Evolutionary conservation across 2,113 vertebrate genomes (phyloP).

Genomic region (Zootoca vivipara): DNA sequence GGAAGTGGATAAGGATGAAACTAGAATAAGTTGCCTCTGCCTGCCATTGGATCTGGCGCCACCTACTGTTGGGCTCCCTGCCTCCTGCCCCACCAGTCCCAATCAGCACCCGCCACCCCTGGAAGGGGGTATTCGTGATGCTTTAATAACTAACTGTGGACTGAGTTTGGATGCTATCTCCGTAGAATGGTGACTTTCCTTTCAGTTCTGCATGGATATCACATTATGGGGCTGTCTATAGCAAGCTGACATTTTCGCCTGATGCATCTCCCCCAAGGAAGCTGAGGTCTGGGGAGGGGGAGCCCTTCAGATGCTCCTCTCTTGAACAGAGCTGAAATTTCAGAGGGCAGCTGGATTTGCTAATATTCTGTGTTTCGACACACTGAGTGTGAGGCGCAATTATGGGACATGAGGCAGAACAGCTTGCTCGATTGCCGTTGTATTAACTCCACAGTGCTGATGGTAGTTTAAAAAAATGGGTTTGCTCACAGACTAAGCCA

Average conservation of each 20-base stretch:
- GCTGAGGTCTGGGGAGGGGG: background rate
- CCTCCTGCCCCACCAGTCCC: background rate
- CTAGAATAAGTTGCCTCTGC: too few species aligned
- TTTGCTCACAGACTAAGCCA: conserved; percentile 73
- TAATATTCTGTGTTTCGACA: conserved; percentile 73
- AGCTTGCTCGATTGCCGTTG: conserved; percentile 79
- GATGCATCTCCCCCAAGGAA: conserved; percentile 25
- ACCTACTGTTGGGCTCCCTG: too few species aligned
- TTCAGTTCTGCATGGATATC: accelerated
- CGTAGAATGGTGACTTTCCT: background rate
- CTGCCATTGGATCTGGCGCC: too few species aligned
- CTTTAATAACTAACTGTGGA: background rate
- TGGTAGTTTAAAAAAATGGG: conserved; percentile 67
- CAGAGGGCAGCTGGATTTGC: conserved; percentile 71
- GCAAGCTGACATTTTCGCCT: conserved; percentile 7
- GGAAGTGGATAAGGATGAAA: too few species aligned
- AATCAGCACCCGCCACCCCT: background rate
- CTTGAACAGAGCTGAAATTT: conserved; percentile 56
- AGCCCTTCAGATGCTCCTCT: conserved; percentile 50
- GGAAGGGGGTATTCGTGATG: background rate
- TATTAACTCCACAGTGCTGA: conserved; percentile 73
- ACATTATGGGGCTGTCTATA: background rate
- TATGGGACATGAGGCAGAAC: conserved; percentile 80
- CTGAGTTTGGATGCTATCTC: background rate
- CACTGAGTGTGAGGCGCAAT: conserved; percentile 72